phyloP scores from a whole-genome alignment of 2,888 invertebrate species.

The Drosophila pseudotakahashii region DNA sequence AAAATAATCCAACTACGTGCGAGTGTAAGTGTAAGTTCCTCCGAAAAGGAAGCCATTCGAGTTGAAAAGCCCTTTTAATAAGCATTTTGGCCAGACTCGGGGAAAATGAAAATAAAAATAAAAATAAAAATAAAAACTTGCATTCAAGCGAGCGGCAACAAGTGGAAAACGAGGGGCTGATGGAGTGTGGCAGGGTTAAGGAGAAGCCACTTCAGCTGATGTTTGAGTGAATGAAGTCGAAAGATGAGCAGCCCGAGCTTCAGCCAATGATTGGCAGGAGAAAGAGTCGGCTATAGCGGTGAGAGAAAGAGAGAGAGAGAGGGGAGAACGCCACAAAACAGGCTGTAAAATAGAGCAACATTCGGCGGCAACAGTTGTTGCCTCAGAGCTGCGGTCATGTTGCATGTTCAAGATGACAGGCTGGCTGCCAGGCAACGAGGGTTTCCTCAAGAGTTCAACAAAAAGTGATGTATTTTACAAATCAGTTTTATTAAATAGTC shows the following conservation, averaged over 20 bases:
- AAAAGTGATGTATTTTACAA: neutral
- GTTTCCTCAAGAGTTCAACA: slow-evolving; percentile 1
- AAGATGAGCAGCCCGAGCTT: slow-evolving; percentile 68
- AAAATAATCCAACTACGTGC: slow-evolving; percentile 28
- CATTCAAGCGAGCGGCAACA: slow-evolving; percentile 53
- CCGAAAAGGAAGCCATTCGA: slow-evolving; percentile 67
- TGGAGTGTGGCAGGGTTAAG: slow-evolving; percentile 34
- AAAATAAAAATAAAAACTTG: slow-evolving; percentile 33
- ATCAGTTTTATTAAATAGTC: no score
- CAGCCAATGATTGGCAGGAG: slow-evolving; percentile 70
- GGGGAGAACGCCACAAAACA: slow-evolving; percentile 29
- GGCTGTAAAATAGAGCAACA: slow-evolving; percentile 73
- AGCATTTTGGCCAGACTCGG: slow-evolving; percentile 57
- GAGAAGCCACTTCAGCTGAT: slow-evolving; percentile 61
- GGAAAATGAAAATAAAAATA: slow-evolving; percentile 19
- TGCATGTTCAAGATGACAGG: slow-evolving; percentile 44
- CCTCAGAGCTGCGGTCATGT: slow-evolving; percentile 63
- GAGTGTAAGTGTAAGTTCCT: slow-evolving; percentile 44
- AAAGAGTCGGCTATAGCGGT: slow-evolving; percentile 10
- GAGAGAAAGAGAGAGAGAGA: neutral
- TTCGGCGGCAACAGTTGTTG: slow-evolving; percentile 47
- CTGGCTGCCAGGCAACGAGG: slow-evolving; percentile 51
- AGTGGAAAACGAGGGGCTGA: slow-evolving; percentile 54
- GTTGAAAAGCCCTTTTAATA: slow-evolving; percentile 79
- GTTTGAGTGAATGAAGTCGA: slow-evolving; percentile 72